phyloP scores from a whole-genome alignment of 1,140 invertebrate genomes.

The Oedothorax gibbosus region DNA sequence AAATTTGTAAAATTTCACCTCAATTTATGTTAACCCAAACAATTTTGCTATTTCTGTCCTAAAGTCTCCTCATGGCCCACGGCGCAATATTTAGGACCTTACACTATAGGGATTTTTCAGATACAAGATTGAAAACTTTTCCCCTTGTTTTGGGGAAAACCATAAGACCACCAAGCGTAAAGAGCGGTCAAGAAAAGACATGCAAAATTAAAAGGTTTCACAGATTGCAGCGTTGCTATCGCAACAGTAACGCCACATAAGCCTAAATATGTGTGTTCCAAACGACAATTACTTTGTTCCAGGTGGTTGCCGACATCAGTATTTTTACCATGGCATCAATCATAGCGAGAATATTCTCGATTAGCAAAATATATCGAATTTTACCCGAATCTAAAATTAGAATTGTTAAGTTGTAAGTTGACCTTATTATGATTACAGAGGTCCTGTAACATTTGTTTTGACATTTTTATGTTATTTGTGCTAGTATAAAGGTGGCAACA shows the following conservation, averaged over 20 bases:
- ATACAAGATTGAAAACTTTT: neutral
- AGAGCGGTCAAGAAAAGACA: constrained; percentile 40
- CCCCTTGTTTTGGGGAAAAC: constrained; percentile 6
- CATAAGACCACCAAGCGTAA: constrained; percentile 3
- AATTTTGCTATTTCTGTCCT: too few relatives aligned
- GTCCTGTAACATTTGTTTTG: too few relatives aligned
- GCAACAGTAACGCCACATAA: constrained; percentile 48
- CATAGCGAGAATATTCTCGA: constrained; percentile 29
- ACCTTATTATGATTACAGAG: too few relatives aligned
- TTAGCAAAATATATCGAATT: neutral
- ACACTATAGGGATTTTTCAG: neutral
- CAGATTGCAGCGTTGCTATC: constrained; percentile 10
- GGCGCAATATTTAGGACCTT: too few relatives aligned
- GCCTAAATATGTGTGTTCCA: constrained; percentile 6
- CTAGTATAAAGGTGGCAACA: too few relatives aligned
- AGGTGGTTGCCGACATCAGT: constrained; percentile 16
- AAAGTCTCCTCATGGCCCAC: too few relatives aligned
- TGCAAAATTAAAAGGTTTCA: constrained; percentile 43
- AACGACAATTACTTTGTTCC: constrained; percentile 30
- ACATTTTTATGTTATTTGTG: too few relatives aligned
- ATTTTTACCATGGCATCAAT: constrained; percentile 37
- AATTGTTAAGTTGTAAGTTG: too few relatives aligned
- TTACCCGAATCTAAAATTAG: too few relatives aligned
- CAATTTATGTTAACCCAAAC: too few relatives aligned
- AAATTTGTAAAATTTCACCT: too few relatives aligned